Base-by-base conservation (phyloP, 2,888 invertebrate species). In the Lingula anatina region DNA sequence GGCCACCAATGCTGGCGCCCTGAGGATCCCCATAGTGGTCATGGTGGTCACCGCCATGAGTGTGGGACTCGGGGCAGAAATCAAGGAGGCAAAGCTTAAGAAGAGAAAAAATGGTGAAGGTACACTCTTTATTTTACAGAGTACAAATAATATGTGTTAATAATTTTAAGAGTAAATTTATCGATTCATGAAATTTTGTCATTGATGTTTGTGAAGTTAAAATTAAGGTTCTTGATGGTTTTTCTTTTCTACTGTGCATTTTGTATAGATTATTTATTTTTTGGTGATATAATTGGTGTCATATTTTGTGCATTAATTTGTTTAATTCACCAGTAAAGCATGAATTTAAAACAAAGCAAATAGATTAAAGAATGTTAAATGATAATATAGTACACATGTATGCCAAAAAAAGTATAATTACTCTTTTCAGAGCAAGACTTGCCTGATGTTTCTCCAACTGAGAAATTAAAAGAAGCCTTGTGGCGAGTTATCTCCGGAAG, bases 11-110 rank as follows among this genome's bases (percentile, higher is more conserved):
- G 82, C 88, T 2, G 89, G 89, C 1, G 82, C 85, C 1, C 82
- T 88, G 37, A 85, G 89, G 75, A 84, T 89, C n/a, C 84, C 87
- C 42, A 82, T 86, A 20, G 88, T 90, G 73, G 78, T 86, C 20
- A 57, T 83, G 0, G 78, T 89, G 0, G 86, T 88, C 78, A 70
- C 81, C 3, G 79, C 89, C 47, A 83, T 84, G 55, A 63, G 85
- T 3, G 78, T 84, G 49, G 89, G 89, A 2, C 85, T 88, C 70
- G 52, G 66, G 3, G 57, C 69, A 7, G 70, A 72, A 43, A 55
- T 66, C 31, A 64, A 59, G n/a, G 60, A 60, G 50, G 52, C 55
- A 15, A 12, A 15, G 35, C 18, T 39, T 39, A n/a, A n/a, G n/a
- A n/a, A n/a, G n/a, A n/a, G n/a, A n/a, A n/a, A n/a, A n/a, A n/a